phyloP scores from a whole-genome alignment of 2,888 invertebrate genomes.

The Zygogramma bicolorata region DNA sequence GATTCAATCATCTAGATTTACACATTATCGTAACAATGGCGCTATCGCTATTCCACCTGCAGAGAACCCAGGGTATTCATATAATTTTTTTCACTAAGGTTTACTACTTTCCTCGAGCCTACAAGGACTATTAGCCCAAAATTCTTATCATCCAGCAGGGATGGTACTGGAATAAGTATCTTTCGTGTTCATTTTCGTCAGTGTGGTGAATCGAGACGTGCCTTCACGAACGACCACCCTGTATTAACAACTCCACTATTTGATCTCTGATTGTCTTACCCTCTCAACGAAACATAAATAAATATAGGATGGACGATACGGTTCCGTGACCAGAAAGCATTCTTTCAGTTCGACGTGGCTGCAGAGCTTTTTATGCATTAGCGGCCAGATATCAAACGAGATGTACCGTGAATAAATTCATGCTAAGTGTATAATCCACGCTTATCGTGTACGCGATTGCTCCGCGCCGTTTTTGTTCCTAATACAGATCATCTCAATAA shows the following conservation, averaged over 20 bases:
- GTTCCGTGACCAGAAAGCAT: constrained; percentile 7
- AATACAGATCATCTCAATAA: constrained; percentile 9
- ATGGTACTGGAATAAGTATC: too few relatives aligned
- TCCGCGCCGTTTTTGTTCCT: constrained; percentile 3
- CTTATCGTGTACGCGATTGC: constrained; percentile 6
- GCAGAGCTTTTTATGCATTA: constrained; percentile 4
- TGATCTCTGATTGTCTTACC: neutral
- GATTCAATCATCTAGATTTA: too few relatives aligned
- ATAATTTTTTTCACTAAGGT: too few relatives aligned
- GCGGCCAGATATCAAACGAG: constrained; percentile 7
- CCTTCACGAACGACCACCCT: neutral
- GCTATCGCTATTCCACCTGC: too few relatives aligned
- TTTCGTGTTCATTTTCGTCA: too few relatives aligned
- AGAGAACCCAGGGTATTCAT: too few relatives aligned
- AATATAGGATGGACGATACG: neutral
- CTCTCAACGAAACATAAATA: neutral
- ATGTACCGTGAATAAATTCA: constrained; percentile 9
- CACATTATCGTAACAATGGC: too few relatives aligned
- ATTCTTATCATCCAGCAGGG: too few relatives aligned
- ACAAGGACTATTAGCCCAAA: too few relatives aligned
- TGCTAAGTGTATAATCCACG: constrained; percentile 11
- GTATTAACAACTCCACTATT: neutral
- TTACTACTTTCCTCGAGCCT: too few relatives aligned
- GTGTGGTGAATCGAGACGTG: too few relatives aligned
- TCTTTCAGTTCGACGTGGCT: neutral